A percentile compares a stretch with the other conserved stretches of the same genome.
Evolutionary conservation across 2,113 vertebrate genomes (phyloP).

Genomic region (Dicrurus megarhynchus): DNA sequence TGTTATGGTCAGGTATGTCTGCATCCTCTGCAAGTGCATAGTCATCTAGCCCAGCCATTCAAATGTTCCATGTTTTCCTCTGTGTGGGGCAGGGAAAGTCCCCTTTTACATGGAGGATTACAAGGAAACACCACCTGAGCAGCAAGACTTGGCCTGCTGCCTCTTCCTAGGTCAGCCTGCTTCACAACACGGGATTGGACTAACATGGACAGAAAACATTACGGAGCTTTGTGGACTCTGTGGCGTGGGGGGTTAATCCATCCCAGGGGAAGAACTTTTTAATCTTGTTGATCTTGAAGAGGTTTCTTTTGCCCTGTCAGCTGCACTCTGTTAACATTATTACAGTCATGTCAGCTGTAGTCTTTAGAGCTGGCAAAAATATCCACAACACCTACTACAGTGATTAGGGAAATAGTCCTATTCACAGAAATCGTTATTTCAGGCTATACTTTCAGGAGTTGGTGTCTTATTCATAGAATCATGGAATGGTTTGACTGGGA

Average conservation of each 20-base stretch:
- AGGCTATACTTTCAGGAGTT: too few species aligned
- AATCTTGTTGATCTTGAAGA: not conserved
- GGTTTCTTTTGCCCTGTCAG: not conserved
- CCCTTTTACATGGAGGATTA: not conserved
- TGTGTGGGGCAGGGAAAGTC: not conserved
- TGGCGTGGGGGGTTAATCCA: not conserved
- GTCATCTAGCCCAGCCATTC: not conserved
- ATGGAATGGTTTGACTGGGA: too few species aligned
- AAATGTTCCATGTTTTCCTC: not conserved
- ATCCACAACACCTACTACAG: not conserved
- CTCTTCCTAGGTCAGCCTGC: not conserved
- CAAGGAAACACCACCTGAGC: not conserved
- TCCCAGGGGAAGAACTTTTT: not conserved
- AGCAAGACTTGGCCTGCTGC: not conserved
- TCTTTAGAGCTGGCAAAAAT: not conserved
- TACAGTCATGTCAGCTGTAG: not conserved
- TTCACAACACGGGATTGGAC: rapidly evolving
- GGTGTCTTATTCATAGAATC: too few species aligned
- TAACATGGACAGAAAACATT: rapidly evolving
- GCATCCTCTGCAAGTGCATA: not conserved
- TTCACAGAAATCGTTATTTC: not conserved
- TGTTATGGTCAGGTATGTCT: not conserved
- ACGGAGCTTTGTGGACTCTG: not conserved
- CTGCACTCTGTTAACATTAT: not conserved
- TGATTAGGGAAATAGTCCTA: too few species aligned